Evolutionary conservation across 2,797 vertebrate genomes (phyloP), one percentile per base, ranked within the genome.

Genomic region (Crax fasciolata): DNA sequence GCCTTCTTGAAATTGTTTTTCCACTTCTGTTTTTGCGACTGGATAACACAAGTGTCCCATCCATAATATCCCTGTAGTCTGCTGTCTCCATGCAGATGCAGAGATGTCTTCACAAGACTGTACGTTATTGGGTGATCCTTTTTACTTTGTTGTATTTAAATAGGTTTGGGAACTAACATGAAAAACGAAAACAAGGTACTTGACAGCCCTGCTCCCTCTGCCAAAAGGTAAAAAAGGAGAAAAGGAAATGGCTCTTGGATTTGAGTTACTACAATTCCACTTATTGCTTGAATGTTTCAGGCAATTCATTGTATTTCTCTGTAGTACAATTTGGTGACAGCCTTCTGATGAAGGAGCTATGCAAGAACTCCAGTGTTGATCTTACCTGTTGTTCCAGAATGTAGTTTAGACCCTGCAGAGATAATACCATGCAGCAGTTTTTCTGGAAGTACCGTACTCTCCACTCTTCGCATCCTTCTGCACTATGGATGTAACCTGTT

Each of bases 311-410:
- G 30, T 84, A 27, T 35, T 80, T 84, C 72, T 55, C 19, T 71
- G 57, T 55, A 88, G 85, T 55, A 48, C 63, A 51, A 27, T 35
- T 72, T 79, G 63, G 20, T 84, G 77, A 62, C 51, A 39, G 46
- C 77, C 46, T 75, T 68, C 73, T 92, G 74, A 79, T 52, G 75
- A 90, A 83, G 73, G 21, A 70, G 46, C 87, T 94, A 25, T 89
- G 67, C 87, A 82, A 78, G 82, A 90, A 89, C 17, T n/a, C 39
- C 18, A 12, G 3, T 57, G 71, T 13, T 63, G 52, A 84, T n/a
- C 87, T 75, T 39, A 20, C 74, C 62, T 2, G 0, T 20, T 49
- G 30, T 91, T 70, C 49, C 51, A 84, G 58, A 71, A 61, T 15
- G 44, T 68, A 30, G 25, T 35, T 91, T 70, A 87, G 46, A 30